Percentiles rank a stretch among this genome's conserved stretches.
These are phyloP conservation scores for Glyphotaelius pellucidus DNA, from an alignment of 2,888 invertebrate species.

Conservation along the genomic window DNA sequence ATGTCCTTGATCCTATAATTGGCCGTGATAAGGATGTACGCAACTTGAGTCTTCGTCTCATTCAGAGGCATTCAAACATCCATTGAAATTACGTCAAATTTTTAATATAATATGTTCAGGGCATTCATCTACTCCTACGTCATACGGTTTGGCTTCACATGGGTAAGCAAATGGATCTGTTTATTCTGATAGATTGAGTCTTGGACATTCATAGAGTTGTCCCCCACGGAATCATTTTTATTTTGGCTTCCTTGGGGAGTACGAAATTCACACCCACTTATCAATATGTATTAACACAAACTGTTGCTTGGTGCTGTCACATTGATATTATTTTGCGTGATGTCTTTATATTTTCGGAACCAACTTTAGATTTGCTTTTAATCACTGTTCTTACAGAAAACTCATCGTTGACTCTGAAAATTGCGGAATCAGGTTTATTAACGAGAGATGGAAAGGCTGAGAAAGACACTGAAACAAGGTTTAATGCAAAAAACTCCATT, in stretches of 20 bases:
- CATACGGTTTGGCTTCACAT: neutral
- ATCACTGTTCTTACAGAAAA: too few species aligned
- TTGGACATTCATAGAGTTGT: neutral
- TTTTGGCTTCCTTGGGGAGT: neutral
- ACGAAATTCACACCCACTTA: neutral
- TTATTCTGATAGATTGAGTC: constrained; percentile 2
- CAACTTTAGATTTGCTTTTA: too few species aligned
- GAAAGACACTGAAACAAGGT: too few species aligned
- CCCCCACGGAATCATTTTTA: neutral
- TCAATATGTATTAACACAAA: neutral
- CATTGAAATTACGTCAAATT: neutral
- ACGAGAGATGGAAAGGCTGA: too few species aligned
- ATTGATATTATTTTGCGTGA: too few species aligned
- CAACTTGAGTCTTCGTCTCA: neutral
- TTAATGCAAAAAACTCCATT: too few species aligned
- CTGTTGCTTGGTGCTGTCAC: too few species aligned
- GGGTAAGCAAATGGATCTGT: neutral
- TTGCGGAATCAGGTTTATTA: too few species aligned
- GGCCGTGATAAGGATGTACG: neutral
- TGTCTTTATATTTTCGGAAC: too few species aligned
- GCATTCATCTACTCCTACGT: neutral
- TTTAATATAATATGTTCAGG: constrained; percentile 2
- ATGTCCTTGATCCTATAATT: constrained; percentile 2
- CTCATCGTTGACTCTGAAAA: too few species aligned
- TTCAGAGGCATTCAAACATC: neutral